phyloP scores from a whole-genome alignment of 2,888 invertebrate genomes.

The Stenolophus ochropezus region DNA sequence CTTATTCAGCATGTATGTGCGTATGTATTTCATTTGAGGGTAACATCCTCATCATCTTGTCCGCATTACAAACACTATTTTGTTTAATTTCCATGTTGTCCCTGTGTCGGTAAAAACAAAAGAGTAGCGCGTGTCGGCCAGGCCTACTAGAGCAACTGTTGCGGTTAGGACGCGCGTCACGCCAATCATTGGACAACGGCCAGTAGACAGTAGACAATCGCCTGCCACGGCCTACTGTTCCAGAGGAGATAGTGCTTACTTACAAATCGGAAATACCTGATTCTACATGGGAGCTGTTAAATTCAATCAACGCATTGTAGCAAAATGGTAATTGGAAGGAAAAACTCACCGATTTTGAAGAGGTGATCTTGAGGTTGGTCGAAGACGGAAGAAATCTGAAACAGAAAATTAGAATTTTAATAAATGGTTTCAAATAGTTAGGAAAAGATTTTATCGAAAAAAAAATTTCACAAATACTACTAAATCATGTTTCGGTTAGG shows the following conservation, averaged over 20 bases:
- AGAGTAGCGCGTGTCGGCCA: conserved; percentile 32
- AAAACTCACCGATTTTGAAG: not conserved
- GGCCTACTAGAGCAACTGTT: conserved; percentile 44
- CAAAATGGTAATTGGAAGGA: not conserved
- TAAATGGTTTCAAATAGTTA: too few species aligned
- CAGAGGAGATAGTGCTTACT: not conserved
- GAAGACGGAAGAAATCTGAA: not conserved
- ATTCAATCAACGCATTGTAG: not conserved
- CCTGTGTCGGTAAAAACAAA: conserved; percentile 30
- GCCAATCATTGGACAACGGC: conserved; percentile 14
- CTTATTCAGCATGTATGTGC: too few species aligned
- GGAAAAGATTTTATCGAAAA: too few species aligned
- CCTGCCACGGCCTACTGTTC: not conserved
- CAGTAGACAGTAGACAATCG: not conserved
- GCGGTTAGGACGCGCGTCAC: conserved; percentile 37
- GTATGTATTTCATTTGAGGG: not conserved
- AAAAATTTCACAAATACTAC: too few species aligned
- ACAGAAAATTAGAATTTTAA: too few species aligned
- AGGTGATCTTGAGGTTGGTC: not conserved
- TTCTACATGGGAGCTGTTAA: conserved; percentile 13
- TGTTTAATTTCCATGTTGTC: not conserved
- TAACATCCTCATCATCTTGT: not conserved
- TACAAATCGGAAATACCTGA: conserved; percentile 46
- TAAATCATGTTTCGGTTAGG: too few species aligned
- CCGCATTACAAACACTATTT: not conserved